Conservation (phyloP, 1,140 invertebrate genomes). For the Achatina immaculata region DNA sequence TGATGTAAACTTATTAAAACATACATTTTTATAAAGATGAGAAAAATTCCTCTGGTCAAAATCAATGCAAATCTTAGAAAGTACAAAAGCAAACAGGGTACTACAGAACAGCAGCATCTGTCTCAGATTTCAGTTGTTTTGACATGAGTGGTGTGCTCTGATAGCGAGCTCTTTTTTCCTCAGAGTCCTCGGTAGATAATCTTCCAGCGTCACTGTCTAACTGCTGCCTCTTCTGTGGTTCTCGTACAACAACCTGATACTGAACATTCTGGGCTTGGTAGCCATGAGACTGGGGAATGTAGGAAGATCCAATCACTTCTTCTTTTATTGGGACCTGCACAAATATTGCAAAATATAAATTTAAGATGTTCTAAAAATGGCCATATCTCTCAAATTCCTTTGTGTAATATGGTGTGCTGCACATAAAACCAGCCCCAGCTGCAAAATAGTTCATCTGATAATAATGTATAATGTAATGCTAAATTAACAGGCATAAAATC, state of each 20-base stretch:
- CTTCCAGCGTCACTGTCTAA: neutral
- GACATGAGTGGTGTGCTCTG: neutral
- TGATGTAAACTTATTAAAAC: no score
- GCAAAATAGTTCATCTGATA: no score
- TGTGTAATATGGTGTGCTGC: neutral
- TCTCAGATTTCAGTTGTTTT: neutral
- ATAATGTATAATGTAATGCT: no score
- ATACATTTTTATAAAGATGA: no score
- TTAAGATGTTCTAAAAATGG: neutral
- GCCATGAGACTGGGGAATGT: neutral
- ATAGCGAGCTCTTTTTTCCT: conserved; percentile 12
- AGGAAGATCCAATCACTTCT: neutral
- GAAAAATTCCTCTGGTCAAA: no score
- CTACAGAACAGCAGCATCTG: neutral
- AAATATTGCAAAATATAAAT: no score
- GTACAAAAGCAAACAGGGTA: no score
- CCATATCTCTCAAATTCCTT: neutral
- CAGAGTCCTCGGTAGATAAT: neutral
- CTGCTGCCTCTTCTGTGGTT: conserved; percentile 3
- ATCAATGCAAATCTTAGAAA: no score
- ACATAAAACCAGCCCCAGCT: neutral
- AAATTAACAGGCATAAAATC: no score
- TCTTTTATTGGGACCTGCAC: neutral
- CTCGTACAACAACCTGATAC: conserved; percentile 20
- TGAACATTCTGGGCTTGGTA: neutral